phyloP scores from a whole-genome alignment of 2,113 vertebrate genomes.

The Phrynosoma blainvillii region DNA sequence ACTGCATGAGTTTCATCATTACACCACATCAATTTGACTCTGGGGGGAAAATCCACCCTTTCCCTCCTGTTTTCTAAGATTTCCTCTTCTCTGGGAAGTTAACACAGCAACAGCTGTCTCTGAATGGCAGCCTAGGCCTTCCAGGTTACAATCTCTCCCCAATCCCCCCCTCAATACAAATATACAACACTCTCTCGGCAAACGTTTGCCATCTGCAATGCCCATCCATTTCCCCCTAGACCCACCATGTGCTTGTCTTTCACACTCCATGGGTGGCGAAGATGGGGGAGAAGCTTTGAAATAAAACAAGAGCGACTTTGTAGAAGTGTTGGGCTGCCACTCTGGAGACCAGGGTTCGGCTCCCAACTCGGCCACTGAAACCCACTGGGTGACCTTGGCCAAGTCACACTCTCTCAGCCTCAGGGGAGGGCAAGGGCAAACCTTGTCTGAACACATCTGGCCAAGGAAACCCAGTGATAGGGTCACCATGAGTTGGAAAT shows the following conservation, averaged over 20 bases:
- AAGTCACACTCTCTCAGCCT: no score
- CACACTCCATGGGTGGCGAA: neutral
- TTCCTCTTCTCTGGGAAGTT: neutral
- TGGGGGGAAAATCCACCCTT: neutral
- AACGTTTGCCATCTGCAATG: neutral
- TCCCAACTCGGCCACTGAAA: no score
- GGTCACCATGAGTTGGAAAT: no score
- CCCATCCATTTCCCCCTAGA: neutral
- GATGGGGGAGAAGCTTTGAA: neutral
- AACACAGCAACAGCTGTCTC: neutral
- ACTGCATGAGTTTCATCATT: no score
- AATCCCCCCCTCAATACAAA: neutral
- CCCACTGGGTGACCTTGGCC: no score
- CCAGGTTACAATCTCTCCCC: neutral
- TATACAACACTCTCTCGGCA: neutral
- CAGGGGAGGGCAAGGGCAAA: no score
- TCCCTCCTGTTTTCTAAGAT: neutral
- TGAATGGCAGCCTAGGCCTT: neutral
- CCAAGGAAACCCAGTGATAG: no score
- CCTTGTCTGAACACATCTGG: no score
- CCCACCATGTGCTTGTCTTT: neutral
- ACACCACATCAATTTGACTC: neutral
- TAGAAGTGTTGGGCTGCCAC: no score
- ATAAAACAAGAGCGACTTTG: neutral
- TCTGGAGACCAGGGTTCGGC: no score